Percentiles rank a stretch among this genome's conserved stretches.
These are phyloP conservation scores for Plusia festucae DNA, from an alignment of 2,888 invertebrate species.

Conservation along the genomic window DNA sequence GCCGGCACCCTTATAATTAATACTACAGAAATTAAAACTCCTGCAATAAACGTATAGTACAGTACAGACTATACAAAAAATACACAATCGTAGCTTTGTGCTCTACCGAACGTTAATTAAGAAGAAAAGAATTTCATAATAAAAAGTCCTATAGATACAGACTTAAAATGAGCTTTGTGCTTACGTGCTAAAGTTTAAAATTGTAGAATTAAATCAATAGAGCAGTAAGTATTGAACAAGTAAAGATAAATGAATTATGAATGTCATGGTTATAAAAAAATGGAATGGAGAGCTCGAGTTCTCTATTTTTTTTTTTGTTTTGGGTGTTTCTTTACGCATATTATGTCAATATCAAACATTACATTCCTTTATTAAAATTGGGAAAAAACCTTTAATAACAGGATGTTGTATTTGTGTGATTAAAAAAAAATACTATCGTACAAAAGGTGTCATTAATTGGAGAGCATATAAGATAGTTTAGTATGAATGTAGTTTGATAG, in stretches of 20 bases:
- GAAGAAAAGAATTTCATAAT: constrained; percentile 73
- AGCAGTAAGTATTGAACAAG: constrained; percentile 62
- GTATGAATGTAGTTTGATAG: constrained; percentile 65
- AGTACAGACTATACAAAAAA: constrained; percentile 75
- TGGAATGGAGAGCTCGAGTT: constrained; percentile 6
- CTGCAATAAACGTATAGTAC: constrained; percentile 69
- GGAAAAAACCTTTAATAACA: no score
- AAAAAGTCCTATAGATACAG: constrained; percentile 65
- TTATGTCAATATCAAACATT: no score
- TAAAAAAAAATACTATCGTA: constrained; percentile 12
- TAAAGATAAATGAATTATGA: constrained; percentile 69
- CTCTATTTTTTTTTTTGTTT: not conserved
- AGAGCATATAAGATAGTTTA: constrained; percentile 62
- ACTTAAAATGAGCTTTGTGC: constrained; percentile 62
- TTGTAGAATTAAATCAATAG: constrained; percentile 30
- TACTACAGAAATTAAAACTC: constrained; percentile 83
- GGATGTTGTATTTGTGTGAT: no score
- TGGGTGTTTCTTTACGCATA: not conserved
- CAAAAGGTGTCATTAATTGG: constrained; percentile 63
- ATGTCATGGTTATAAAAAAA: constrained; percentile 72
- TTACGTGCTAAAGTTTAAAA: constrained; percentile 53
- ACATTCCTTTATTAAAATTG: no score
- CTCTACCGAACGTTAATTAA: constrained; percentile 86
- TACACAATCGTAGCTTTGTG: constrained; percentile 82
- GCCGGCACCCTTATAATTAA: constrained; percentile 82